Evolutionary conservation across 2,113 vertebrate genomes (phyloP), one percentile per base, ranked within the genome.

Genomic region (Dicrurus megarhynchus): DNA sequence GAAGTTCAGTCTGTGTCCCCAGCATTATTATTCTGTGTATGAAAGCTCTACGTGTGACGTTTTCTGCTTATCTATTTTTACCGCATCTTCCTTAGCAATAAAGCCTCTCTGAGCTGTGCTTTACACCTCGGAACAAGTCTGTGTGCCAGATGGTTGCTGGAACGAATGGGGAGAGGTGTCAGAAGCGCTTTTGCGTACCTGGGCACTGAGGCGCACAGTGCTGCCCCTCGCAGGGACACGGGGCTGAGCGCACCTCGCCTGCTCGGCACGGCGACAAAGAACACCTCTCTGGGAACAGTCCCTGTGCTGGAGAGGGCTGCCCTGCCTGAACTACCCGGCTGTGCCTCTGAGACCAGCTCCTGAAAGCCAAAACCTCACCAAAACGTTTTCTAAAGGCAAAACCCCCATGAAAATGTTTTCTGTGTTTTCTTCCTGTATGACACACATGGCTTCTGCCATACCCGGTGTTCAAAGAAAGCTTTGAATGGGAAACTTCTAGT

Each of bases 41-140:
- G 57, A 41, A 47, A 65, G n/a, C 53, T 74, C 64, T 10, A 44
- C 4, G 20, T 26, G 60, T 3, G 84, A 83, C 24, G 10, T 59
- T 95, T 67, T 32, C 80, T 56, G 13, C 70, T 83, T 84, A 52
- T 65, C 71, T 80, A 10, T 70, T 88, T 87, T 73, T 83, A 73
- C 49, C 82, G 76, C 79, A 5, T 23, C 63, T 69, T 69, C 39
- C 77, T 55, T 39, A 30, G 65, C 49, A 55, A 39, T 32, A 50
- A 75, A 90, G 52, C 47, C 41, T 84, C 81, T 76, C 26, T 5
- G 61, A 76, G 89, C 80, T 9, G 37, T 60, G 69, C 65, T 94
- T 69, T 47, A 63, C 59, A 64, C 69, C 84, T 95, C 57, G 18
- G 74, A 68, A 86, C 17, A 13, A 78, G 55, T 19, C 56, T 21